A percentile compares a stretch with the other conserved stretches of the same genome.
Evolutionary conservation across 2,113 vertebrate species (phyloP).

Genomic region (Chloropsis hardwickii): DNA sequence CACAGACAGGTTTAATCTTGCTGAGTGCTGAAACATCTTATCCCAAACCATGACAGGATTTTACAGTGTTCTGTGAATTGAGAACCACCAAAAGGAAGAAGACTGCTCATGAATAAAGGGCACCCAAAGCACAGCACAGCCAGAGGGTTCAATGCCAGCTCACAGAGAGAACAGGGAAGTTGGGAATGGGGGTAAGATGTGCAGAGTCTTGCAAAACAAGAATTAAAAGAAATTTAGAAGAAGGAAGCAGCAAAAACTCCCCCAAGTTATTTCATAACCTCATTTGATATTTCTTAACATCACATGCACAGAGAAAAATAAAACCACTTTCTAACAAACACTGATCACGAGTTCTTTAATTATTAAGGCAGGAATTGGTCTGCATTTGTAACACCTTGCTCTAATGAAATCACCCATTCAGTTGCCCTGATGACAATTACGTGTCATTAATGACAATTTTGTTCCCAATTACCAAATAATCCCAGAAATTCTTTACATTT

Average conservation of each 20-base stretch:
- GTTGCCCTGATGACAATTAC: not conserved
- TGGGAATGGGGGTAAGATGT: not conserved
- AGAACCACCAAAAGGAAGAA: not conserved
- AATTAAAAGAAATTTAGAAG: not conserved
- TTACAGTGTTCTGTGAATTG: not conserved
- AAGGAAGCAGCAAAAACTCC: not conserved
- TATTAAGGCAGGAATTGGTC: not conserved
- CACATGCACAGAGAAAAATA: not conserved
- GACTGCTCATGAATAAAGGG: not conserved
- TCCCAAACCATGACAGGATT: not conserved
- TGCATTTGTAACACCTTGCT: not conserved
- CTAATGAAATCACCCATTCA: not conserved
- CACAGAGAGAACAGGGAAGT: not conserved
- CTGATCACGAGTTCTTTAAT: not conserved
- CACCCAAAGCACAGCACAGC: not conserved
- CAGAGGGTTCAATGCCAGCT: fast-evolving
- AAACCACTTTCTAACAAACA: not conserved
- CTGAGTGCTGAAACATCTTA: not conserved
- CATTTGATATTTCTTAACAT: not conserved
- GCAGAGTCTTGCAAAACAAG: not conserved
- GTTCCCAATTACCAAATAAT: not conserved
- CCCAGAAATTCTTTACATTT: not conserved
- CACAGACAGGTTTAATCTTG: not conserved
- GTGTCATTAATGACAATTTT: not conserved
- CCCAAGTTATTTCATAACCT: not conserved